Conservation (phyloP, 2,888 invertebrate genomes). For the Eupeodes latifasciatus region DNA sequence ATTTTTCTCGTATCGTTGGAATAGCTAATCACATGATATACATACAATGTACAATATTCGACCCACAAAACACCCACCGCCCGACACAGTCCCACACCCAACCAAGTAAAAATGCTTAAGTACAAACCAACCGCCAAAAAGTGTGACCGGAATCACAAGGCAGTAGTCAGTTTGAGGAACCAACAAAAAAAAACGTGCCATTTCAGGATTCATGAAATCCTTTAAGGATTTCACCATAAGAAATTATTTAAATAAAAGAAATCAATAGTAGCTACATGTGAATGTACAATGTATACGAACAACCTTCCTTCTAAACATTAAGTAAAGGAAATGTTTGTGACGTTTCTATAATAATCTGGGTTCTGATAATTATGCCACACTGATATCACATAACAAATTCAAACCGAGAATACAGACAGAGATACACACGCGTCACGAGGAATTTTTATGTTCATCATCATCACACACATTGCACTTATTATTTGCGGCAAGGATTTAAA, state of each 20-base stretch:
- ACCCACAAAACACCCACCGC: conserved; percentile 14
- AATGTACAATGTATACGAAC: background rate
- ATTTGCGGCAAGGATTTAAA: conserved; percentile 17
- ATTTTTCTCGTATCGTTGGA: background rate
- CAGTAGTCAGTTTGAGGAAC: background rate
- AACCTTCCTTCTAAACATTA: no score
- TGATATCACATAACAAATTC: conserved; percentile 32
- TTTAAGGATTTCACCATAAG: background rate
- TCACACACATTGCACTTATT: conserved; percentile 35
- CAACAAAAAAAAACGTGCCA: conserved; percentile 46
- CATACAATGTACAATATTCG: background rate
- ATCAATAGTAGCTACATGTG: background rate
- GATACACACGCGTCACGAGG: conserved; percentile 63
- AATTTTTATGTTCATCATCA: conserved; percentile 44
- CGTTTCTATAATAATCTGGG: conserved; percentile 58
- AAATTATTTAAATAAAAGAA: conserved; percentile 13
- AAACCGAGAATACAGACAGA: background rate
- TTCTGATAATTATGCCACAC: conserved; percentile 57
- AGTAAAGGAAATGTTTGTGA: conserved; percentile 30
- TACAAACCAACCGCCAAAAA: conserved; percentile 52
- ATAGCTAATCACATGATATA: conserved; percentile 33
- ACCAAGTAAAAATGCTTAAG: conserved; percentile 41
- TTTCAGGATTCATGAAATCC: background rate
- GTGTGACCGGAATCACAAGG: conserved; percentile 55
- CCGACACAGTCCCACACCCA: conserved; percentile 9